Base-by-base conservation (phyloP, 2,113 vertebrate genomes). In the Aythya baeri region DNA sequence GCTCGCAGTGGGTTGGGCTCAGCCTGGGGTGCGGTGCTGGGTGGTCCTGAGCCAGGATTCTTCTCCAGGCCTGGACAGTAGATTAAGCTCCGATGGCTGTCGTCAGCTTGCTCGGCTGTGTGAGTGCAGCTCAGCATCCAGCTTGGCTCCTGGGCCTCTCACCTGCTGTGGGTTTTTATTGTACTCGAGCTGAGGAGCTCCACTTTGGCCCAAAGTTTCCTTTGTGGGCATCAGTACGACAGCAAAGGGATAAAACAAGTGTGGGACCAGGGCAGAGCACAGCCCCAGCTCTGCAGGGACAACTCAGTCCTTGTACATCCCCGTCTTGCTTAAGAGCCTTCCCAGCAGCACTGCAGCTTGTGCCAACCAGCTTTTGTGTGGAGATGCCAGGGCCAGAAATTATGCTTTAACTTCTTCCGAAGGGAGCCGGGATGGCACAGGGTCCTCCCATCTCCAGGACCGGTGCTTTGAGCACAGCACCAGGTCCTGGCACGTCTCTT, bases 241-340 rank as follows among this genome's bases (percentile, higher is more conserved):
- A 3, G 78, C 78, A 36, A 3, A 1, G 89, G 43, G n/a, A 22
- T 49, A 43, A 75, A 52, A 14, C 5, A 50, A 62, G 27, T 32
- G 29, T 0, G 1, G 91, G 36, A 61, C 68, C 59, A 43, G 21
- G 23, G 72, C 6, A 3, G 36, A 72, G 72, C 14, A 0, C 3
- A 32, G 44, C 46, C 23, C 46, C 66, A 36, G 26, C 26, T 72
- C 41, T 1, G 1, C 0, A 0, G 29, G 43, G 17, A 14, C 3
- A 1, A 0, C 2, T 7, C 32, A 13, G 43, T 78, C 66, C 62
- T 38, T 76, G 54, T 0, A 0, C 32, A 29, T 80, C 81, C 32
- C 32, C 58, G 41, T 31, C 55, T 55, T 0, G 0, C 41, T 63
- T 26, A 49, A 7, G 3, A 74, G n/a, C 63, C 50, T 57, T 38